Evolutionary conservation across 1,140 invertebrate genomes (phyloP).

Genomic region (Calephelis nemesis): DNA sequence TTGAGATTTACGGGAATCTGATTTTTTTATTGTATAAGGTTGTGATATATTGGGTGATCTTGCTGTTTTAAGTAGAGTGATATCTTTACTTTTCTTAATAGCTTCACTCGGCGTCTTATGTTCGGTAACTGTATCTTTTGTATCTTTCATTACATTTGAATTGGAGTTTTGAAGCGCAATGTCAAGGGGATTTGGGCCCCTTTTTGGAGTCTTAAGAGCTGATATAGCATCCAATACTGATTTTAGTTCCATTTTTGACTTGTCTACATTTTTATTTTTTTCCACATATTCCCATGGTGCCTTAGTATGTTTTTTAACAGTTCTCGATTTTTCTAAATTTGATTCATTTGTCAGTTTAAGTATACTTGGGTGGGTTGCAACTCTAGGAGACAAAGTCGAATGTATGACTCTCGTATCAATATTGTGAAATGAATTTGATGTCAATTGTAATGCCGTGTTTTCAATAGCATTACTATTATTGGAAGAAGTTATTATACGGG

Average conservation of each 20-base stretch:
- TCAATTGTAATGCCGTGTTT: not conserved
- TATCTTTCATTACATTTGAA: constrained; percentile 12
- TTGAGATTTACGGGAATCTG: not conserved
- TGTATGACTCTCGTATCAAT: not conserved
- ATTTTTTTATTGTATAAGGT: not conserved
- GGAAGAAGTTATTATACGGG: not conserved
- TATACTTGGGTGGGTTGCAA: not conserved
- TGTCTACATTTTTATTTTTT: constrained; percentile 21
- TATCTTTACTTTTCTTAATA: constrained; percentile 4
- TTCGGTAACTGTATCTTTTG: not conserved
- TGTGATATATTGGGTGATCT: not conserved
- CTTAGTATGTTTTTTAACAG: not conserved
- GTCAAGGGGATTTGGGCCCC: constrained; percentile 56
- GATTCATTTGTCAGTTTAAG: not conserved
- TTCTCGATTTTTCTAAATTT: not conserved
- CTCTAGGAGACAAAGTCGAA: not conserved
- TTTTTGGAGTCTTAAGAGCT: constrained; percentile 59
- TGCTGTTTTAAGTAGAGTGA: not conserved
- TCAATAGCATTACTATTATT: not conserved
- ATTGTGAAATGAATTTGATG: not conserved
- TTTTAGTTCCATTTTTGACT: constrained; percentile 48
- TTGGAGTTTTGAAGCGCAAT: constrained; percentile 47
- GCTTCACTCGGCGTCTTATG: not conserved
- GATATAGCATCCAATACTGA: constrained; percentile 58
- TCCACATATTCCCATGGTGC: not conserved